Evolutionary conservation across 2,888 invertebrate genomes (phyloP).

Genomic region (Synergus laeviventris): DNA sequence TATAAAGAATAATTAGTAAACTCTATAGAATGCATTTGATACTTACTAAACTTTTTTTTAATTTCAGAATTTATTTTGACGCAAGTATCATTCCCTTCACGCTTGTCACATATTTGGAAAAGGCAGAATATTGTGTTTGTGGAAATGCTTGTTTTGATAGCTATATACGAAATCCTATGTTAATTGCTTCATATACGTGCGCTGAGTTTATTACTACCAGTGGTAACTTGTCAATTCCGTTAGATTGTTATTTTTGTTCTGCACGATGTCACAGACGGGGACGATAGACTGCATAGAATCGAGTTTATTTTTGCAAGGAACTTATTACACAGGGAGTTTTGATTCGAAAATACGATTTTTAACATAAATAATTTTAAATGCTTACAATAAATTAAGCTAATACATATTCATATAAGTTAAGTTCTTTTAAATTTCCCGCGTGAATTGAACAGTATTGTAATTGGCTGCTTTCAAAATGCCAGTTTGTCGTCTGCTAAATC

Average conservation of each 20-base stretch:
- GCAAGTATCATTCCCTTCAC: constrained; percentile 80
- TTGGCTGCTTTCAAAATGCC: not conserved
- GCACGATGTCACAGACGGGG: constrained; percentile 73
- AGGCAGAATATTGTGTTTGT: constrained; percentile 81
- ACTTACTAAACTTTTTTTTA: constrained; percentile 32
- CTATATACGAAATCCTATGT: constrained; percentile 54
- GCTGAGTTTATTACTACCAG: constrained; percentile 59
- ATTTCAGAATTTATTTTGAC: constrained; percentile 77
- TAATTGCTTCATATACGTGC: constrained; percentile 57
- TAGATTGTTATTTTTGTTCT: constrained; percentile 82
- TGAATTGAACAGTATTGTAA: not conserved
- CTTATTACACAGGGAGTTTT: not conserved
- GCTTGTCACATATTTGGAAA: constrained; percentile 80
- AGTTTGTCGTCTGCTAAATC: not conserved
- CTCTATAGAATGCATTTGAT: constrained; percentile 26
- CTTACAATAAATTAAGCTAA: no score
- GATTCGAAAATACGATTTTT: not conserved
- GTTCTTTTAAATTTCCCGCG: not conserved
- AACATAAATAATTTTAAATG: no score
- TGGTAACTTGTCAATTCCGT: constrained; percentile 75
- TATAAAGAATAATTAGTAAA: not conserved
- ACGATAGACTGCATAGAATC: not conserved
- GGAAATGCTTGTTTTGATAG: constrained; percentile 76
- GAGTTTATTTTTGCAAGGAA: not conserved
- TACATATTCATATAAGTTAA: no score